phyloP scores from a whole-genome alignment of 2,113 vertebrate genomes.

The Regulus satrapa region DNA sequence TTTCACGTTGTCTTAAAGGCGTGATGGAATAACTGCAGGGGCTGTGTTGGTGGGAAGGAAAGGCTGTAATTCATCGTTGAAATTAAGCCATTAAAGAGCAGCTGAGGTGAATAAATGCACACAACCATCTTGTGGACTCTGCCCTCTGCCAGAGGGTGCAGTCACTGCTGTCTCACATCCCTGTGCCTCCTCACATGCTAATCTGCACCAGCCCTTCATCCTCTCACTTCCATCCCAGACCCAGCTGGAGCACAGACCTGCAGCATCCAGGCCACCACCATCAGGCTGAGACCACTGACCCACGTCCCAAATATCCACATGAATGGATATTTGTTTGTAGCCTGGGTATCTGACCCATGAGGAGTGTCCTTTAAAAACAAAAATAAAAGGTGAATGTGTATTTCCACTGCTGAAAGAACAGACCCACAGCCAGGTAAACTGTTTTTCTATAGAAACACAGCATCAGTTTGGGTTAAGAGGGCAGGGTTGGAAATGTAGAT shows the following conservation, averaged over 20 bases:
- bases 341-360: not conserved
- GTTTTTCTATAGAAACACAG: not conserved
- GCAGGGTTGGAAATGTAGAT: not conserved
- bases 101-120: not conserved
- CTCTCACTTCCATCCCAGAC: not conserved
- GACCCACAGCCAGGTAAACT: not conserved
- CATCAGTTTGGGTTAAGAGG: not conserved
- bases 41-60: not conserved
- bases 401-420: not conserved
- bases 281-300: not conserved
- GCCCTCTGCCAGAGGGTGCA: not conserved
- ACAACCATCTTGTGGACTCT: not conserved
- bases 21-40: not conserved
- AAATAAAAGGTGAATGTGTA: fast-evolving
- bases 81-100: not conserved
- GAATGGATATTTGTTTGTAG: not conserved
- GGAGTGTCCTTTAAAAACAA: not conserved
- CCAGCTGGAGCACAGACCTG: not conserved
- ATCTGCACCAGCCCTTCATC: not conserved
- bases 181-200: not conserved
- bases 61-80: not conserved
- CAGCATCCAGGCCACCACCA: not conserved
- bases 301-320: not conserved
- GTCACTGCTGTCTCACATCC: not conserved
- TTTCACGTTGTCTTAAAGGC: fast-evolving